A percentile compares a stretch with the other conserved stretches of the same genome.
These are phyloP conservation scores for Clupea harengus DNA, from an alignment of 2,113 vertebrate species.

Conservation along the genomic window DNA sequence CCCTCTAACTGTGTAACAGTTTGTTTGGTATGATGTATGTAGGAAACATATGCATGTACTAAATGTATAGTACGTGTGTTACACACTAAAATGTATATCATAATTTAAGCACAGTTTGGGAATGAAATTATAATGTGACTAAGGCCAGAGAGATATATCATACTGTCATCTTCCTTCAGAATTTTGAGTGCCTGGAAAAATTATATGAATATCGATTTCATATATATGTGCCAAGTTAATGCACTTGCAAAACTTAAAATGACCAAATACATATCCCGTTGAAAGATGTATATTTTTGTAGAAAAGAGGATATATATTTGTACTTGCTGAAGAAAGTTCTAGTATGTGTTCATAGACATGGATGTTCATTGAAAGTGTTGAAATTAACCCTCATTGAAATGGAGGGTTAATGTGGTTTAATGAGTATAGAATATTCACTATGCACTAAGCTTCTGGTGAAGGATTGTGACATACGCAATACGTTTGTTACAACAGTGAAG, in stretches of 20 bases:
- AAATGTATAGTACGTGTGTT: background rate
- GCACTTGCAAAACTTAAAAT: conserved; percentile 3
- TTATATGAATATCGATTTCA: background rate
- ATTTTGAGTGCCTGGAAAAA: background rate
- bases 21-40: background rate
- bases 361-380: background rate
- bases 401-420: background rate
- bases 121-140: background rate
- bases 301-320: background rate
- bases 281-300: conserved; percentile 7
- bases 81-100: background rate
- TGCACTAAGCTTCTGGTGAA: background rate
- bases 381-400: no score
- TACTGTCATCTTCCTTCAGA: background rate
- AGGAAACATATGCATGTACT: background rate
- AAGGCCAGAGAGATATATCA: background rate
- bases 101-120: background rate
- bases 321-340: background rate
- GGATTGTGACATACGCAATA: background rate
- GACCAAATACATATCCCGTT: background rate
- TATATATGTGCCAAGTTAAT: background rate
- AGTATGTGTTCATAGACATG: conserved; percentile 11
- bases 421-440: background rate
- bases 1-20: background rate
- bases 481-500: background rate